Evolutionary conservation across 2,888 invertebrate species (phyloP), one percentile per base, ranked within the genome.

Genomic region (Drosophila setosimentum): DNA sequence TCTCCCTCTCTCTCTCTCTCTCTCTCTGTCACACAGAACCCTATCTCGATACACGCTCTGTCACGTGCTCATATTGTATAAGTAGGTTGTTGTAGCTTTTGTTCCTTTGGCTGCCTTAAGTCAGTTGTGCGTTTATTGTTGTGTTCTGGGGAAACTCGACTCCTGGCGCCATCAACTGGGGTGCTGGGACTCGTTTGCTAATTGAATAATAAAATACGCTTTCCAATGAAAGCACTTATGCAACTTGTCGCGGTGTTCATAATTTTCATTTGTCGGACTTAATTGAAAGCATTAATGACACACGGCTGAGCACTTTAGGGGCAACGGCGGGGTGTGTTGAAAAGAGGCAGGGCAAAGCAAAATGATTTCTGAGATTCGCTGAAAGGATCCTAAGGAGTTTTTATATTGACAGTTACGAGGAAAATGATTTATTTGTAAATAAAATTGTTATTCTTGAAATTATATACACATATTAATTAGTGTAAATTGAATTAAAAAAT

Each of bases 101-200:
- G 21, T 16, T 63, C 35, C 40, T 37, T 37, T 55, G 55, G 40
- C 68, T 59, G 49, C 53, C 6, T 18, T 45, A 32, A n/a, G n/a
- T 50, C 11, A 50, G 29, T 48, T 21, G 4, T 18, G 37, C 10
- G 40, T 29, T 24, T 35, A 11, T 5, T 35, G 24, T 10, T 37
- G n/a, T 27, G 27, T 50, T 27, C 40, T 30, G 37, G 30, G 48
- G 18, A 60, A 64, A 49, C 59, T 59, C 24, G 32, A 58, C 27
- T 49, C 27, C 49, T 27, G 49, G 18, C 2, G 5, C 6, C 27
- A n/a, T 49, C 45, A 8, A 5, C 27, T 18, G 10, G 35, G 3
- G 18, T 13, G 13, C 45, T 16, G 45, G 30, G 21, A 21, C 42
- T 42, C 21, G 42, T 30, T 42, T 42, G 13, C 29, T 57, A 24